These are phyloP conservation scores for Tethea ocularis DNA, from an alignment of 2,888 invertebrate species.

Conservation along the genomic window DNA sequence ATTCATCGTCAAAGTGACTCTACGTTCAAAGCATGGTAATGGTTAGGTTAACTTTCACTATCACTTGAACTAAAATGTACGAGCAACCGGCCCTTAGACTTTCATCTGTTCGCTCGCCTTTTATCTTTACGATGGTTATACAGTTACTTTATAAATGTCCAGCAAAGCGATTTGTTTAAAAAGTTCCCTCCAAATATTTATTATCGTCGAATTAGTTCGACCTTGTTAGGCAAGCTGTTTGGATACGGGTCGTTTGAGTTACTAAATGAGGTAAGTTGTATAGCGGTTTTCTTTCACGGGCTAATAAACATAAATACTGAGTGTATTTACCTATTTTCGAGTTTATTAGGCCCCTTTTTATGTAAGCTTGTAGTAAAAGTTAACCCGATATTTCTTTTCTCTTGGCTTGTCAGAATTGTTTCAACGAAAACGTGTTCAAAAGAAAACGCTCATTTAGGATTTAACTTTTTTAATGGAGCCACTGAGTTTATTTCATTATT, in stretches of 20 bases:
- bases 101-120: no score
- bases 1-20: no score
- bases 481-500: no score
- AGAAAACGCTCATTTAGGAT: no score
- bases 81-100: no score
- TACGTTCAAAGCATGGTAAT: no score
- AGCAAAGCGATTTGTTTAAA: constrained; percentile 9
- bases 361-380: not conserved
- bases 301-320: constrained; percentile 9
- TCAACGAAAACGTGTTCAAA: not conserved
- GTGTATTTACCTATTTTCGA: constrained; percentile 7
- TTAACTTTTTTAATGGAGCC: no score
- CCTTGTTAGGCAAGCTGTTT: constrained; percentile 10
- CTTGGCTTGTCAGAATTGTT: not conserved
- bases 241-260: constrained; percentile 10
- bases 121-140: not conserved
- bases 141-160: not conserved
- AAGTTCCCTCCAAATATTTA: constrained; percentile 9
- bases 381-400: not conserved
- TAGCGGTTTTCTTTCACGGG: constrained; percentile 11
- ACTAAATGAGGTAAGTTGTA: constrained; percentile 10
- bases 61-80: no score
- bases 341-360: not conserved
- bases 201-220: constrained; percentile 8
- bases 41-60: no score